Evolutionary conservation across 37 sponge, comb jelly and placozoan species (phyloP).

Genomic region (Ianthella basta): DNA sequence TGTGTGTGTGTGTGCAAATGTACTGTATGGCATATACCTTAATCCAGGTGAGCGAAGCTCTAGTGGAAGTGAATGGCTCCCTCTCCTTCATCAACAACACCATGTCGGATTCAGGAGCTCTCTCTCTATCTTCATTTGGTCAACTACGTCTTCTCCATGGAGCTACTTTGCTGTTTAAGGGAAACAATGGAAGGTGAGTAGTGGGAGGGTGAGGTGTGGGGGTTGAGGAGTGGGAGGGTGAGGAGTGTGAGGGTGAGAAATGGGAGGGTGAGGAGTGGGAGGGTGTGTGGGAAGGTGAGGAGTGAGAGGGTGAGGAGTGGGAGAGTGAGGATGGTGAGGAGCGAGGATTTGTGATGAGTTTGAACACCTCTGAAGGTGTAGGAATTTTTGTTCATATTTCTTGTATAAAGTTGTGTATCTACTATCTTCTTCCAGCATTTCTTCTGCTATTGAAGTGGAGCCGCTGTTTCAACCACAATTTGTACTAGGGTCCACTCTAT

Average conservation of each 20-base stretch:
- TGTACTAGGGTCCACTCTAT: not conserved
- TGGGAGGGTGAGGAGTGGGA: slow-evolving; percentile 3
- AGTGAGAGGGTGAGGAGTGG: too few relatives aligned
- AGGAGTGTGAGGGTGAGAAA: not conserved
- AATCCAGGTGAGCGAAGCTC: not conserved
- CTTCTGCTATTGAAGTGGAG: slow-evolving; percentile 28
- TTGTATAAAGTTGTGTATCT: too few relatives aligned
- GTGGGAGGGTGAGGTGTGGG: not conserved
- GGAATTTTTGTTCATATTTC: too few relatives aligned
- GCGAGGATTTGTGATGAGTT: too few relatives aligned
- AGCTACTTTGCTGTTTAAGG: not conserved
- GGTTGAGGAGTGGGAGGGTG: not conserved
- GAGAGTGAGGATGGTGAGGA: not conserved
- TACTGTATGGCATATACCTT: too few relatives aligned
- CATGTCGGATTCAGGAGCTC: not conserved
- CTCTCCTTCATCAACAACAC: not conserved
- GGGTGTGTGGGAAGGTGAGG: not conserved
- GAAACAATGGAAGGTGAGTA: slow-evolving; percentile 6
- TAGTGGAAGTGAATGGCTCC: not conserved
- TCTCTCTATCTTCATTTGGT: slow-evolving; percentile 10
- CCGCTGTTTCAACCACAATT: not conserved
- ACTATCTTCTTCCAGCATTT: slow-evolving; percentile 13
- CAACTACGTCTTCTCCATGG: not conserved
- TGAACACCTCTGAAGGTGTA: too few relatives aligned
- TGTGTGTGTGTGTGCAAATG: too few relatives aligned